phyloP scores from a whole-genome alignment of 2,888 invertebrate genomes.

The Drosophila anceps region DNA sequence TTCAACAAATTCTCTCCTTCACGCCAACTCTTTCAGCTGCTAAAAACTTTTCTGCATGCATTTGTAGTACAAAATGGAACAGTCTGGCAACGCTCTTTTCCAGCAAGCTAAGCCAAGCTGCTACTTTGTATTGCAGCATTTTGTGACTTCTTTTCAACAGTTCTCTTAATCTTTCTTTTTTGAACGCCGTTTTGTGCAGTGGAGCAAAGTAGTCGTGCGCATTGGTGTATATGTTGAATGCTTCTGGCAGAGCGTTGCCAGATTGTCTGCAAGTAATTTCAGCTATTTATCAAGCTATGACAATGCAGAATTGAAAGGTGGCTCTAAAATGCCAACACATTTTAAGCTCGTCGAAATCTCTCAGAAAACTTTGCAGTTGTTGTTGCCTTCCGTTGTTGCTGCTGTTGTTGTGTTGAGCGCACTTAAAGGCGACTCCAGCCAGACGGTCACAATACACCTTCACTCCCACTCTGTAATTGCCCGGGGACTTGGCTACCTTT shows the following conservation, averaged over 20 bases:
- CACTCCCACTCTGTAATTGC: conserved; percentile 5
- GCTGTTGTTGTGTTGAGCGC: conserved; percentile 37
- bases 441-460: not conserved
- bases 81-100: conserved; percentile 20
- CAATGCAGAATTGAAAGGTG: conserved; percentile 69
- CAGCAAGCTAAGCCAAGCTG: not conserved
- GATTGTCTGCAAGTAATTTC: conserved; percentile 56
- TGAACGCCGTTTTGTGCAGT: not conserved
- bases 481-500: conserved; percentile 17
- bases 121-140: conserved; percentile 1
- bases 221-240: conserved; percentile 19
- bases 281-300: conserved; percentile 79
- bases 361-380: conserved; percentile 46
- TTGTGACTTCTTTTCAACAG: conserved; percentile 5
- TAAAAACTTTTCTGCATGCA: not conserved
- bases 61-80: not conserved
- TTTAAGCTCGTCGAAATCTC: conserved; percentile 31
- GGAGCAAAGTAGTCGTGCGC: conserved; percentile 19
- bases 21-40: not conserved
- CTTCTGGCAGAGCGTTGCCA: conserved; percentile 39
- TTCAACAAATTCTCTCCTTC: conserved; percentile 1
- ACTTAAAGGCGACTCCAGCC: conserved; percentile 47
- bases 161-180: not conserved
- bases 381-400: conserved; percentile 21
- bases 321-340: conserved; percentile 56